Evolutionary conservation across 2,888 invertebrate species (phyloP).

Genomic region (Hypolimnas misippus): DNA sequence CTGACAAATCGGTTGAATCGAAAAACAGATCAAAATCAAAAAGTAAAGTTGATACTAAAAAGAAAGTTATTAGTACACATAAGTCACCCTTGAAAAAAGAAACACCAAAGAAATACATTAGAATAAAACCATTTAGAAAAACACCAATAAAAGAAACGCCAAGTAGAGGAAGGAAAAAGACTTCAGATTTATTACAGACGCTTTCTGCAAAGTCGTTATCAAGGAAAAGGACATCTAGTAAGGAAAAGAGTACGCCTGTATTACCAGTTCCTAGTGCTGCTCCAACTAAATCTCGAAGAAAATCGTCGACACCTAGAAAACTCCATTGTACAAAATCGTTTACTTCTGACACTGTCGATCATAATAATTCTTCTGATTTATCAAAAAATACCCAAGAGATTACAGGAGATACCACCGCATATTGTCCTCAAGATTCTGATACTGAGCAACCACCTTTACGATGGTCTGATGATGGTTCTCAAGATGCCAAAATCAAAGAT

Average conservation of each 20-base stretch:
- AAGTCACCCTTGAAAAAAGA: constrained; percentile 64
- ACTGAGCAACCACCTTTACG: constrained; percentile 62
- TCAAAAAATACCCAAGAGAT: constrained; percentile 42
- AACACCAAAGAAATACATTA: constrained; percentile 64
- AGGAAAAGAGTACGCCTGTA: constrained; percentile 52
- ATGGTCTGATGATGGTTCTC: constrained; percentile 76
- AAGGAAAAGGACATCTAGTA: constrained; percentile 53
- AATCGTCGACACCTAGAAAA: constrained; percentile 80
- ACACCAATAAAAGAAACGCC: constrained; percentile 62
- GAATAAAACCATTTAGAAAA: constrained; percentile 66
- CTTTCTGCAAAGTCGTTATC: constrained; percentile 24
- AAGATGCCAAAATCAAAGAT: constrained; percentile 58
- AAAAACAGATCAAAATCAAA: constrained; percentile 25
- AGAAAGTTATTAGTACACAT: constrained; percentile 25
- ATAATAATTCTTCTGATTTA: constrained; percentile 58
- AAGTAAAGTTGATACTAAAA: constrained; percentile 26
- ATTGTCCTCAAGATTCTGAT: constrained; percentile 61
- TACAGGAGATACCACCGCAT: constrained; percentile 41
- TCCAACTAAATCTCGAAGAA: constrained; percentile 74
- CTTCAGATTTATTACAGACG: constrained; percentile 2
- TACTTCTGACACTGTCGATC: constrained; percentile 59
- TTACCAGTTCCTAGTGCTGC: constrained; percentile 47
- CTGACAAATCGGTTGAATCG: constrained; percentile 45
- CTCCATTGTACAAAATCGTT: constrained; percentile 68
- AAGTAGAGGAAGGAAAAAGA: constrained; percentile 45